Percentiles rank a stretch among this genome's conserved stretches.
These are phyloP conservation scores for Turritopsis dohrnii DNA, from an alignment of 30 jellyfish, hydroid and myxozoan species.

Conservation along the genomic window DNA sequence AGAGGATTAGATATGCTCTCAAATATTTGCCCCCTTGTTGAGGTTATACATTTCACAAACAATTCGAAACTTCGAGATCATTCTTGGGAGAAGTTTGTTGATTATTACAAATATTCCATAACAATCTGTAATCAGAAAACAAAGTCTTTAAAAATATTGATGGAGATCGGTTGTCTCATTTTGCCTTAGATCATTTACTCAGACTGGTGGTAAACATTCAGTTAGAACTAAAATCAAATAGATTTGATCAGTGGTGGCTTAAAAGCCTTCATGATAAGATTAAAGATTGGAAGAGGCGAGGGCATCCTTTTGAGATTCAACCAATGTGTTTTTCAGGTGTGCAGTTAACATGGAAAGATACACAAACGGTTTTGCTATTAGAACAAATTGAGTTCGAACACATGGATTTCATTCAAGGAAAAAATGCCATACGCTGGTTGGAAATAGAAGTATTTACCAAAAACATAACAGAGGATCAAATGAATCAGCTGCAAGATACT, in stretches of 20 bases:
- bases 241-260: neutral
- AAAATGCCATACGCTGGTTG: neutral
- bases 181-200: neutral
- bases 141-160: neutral
- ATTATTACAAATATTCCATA: neutral
- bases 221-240: neutral
- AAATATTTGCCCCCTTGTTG: neutral
- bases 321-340: neutral
- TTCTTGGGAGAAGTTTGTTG: neutral
- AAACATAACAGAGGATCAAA: neutral
- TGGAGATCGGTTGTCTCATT: neutral
- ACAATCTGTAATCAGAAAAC: neutral
- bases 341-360: neutral
- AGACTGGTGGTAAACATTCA: neutral
- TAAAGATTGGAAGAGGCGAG: neutral
- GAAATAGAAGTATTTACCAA: neutral
- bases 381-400: neutral
- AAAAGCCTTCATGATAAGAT: neutral
- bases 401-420: too few relatives aligned
- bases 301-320: neutral
- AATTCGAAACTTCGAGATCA: neutral
- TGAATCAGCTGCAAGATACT: neutral
- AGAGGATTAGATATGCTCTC: neutral
- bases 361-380: neutral
- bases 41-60: neutral